A percentile compares a stretch with the other conserved stretches of the same genome.
Evolutionary conservation across 1,140 invertebrate species (phyloP).

Genomic region (Glossosoma conforme): DNA sequence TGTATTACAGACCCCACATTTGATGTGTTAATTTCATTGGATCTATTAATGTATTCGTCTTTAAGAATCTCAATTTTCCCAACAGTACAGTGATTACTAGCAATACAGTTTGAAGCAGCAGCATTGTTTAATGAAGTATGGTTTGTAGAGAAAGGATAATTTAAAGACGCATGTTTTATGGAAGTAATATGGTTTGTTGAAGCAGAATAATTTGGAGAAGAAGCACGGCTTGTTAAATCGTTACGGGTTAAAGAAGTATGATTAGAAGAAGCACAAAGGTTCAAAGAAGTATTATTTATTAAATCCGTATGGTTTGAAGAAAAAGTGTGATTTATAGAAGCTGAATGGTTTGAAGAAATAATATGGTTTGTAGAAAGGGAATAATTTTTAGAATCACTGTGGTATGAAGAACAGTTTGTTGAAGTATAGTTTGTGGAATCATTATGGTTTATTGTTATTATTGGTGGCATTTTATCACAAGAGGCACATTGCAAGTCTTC

Average conservation of each 20-base stretch:
- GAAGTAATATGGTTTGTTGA: background rate
- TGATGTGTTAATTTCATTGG: too few relatives aligned
- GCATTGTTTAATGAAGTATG: too few relatives aligned
- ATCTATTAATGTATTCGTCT: too few relatives aligned
- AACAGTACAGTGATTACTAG: too few relatives aligned
- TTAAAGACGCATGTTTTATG: background rate
- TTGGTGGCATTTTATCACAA: constrained; percentile 30
- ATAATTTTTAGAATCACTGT: background rate
- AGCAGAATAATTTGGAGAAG: background rate
- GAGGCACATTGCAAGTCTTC: constrained; percentile 39
- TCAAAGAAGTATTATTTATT: background rate
- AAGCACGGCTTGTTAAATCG: background rate
- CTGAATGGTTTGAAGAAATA: background rate
- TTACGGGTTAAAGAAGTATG: background rate
- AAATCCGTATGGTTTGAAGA: background rate
- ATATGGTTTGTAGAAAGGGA: background rate
- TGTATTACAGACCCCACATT: too few relatives aligned
- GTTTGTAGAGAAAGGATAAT: too few relatives aligned
- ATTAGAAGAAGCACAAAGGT: background rate
- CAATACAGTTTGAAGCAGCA: too few relatives aligned
- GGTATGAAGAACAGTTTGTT: background rate
- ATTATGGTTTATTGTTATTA: background rate
- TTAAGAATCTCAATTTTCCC: too few relatives aligned
- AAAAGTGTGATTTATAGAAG: background rate
- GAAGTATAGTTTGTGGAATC: background rate